Conservation (phyloP, 2,888 invertebrate genomes). For the Apeira syringaria region DNA sequence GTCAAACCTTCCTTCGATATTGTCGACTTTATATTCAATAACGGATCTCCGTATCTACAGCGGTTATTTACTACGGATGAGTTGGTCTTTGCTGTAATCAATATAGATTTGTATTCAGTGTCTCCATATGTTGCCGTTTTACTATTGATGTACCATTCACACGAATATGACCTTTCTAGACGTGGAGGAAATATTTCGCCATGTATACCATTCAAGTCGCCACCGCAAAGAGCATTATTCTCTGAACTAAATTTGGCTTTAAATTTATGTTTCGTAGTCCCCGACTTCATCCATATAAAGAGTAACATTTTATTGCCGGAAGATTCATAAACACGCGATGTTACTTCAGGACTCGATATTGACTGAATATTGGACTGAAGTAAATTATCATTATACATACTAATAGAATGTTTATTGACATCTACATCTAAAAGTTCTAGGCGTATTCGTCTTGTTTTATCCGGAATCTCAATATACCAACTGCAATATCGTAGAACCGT, state of each 20-base stretch:
- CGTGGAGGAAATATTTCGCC: slow-evolving; percentile 55
- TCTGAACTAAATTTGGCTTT: slow-evolving; percentile 87
- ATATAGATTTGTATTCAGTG: slow-evolving; percentile 48
- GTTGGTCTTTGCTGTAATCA: slow-evolving; percentile 47
- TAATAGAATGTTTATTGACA: slow-evolving; percentile 45
- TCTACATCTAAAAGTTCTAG: slow-evolving; percentile 83
- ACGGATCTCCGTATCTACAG: slow-evolving; percentile 54
- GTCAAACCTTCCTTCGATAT: slow-evolving; percentile 18
- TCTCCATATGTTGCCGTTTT: slow-evolving; percentile 21
- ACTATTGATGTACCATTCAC: slow-evolving; percentile 60
- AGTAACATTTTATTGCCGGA: slow-evolving; percentile 86
- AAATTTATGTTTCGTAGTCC: slow-evolving; percentile 85
- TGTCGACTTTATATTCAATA: slow-evolving; percentile 43
- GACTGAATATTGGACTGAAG: slow-evolving; percentile 62
- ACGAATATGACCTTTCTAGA: slow-evolving; percentile 51
- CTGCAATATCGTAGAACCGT: slow-evolving; percentile 58
- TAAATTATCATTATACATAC: slow-evolving; percentile 82
- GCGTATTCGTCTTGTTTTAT: slow-evolving; percentile 60
- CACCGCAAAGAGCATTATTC: slow-evolving; percentile 75
- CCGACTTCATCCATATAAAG: slow-evolving; percentile 79
- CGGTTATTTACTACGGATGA: slow-evolving; percentile 41
- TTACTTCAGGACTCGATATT: slow-evolving; percentile 34
- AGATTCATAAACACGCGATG: slow-evolving; percentile 75
- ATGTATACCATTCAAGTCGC: slow-evolving; percentile 44
- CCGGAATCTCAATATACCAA: slow-evolving; percentile 61